These are phyloP conservation scores for Zaprionus tsacasi DNA, from an alignment of 1,140 invertebrate species.

Conservation along the genomic window DNA sequence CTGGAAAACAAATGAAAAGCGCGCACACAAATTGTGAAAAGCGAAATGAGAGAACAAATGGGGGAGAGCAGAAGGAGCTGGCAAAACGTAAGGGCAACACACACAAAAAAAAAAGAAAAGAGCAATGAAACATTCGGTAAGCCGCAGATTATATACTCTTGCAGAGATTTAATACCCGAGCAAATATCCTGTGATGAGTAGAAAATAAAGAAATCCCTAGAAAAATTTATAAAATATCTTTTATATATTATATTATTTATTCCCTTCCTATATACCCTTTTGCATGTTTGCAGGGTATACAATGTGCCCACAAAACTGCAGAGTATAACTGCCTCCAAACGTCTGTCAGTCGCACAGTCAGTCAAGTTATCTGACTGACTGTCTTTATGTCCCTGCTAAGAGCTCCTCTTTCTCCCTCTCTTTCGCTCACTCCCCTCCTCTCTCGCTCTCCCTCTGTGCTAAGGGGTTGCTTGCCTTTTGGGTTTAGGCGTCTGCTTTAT, in stretches of 20 bases:
- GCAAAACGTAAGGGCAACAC: slow-evolving; percentile 1
- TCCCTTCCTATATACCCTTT: background rate
- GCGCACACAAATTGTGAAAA: slow-evolving; percentile 31
- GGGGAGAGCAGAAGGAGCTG: background rate
- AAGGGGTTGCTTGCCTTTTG: slow-evolving; percentile 49
- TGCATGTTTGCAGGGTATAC: background rate
- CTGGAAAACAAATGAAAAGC: slow-evolving; percentile 34
- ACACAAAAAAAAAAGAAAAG: too few species aligned
- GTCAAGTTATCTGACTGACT: slow-evolving; percentile 22
- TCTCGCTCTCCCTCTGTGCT: background rate
- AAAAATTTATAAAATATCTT: background rate
- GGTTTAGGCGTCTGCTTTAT: slow-evolving; percentile 62
- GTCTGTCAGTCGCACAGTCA: slow-evolving; percentile 33
- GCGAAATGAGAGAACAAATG: slow-evolving; percentile 2
- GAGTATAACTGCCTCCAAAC: slow-evolving; percentile 31
- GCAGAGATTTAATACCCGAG: too few species aligned
- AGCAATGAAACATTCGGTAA: too few species aligned
- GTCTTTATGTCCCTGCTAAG: background rate
- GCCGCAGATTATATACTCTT: too few species aligned
- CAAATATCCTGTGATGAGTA: background rate
- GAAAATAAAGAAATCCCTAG: background rate
- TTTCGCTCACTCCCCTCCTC: slow-evolving; percentile 7
- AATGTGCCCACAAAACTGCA: slow-evolving; percentile 3
- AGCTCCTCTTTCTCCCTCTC: slow-evolving; percentile 24
- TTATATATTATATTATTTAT: too few species aligned